phyloP scores from a whole-genome alignment of 2,888 invertebrate genomes.

The Apotomis turbidana region DNA sequence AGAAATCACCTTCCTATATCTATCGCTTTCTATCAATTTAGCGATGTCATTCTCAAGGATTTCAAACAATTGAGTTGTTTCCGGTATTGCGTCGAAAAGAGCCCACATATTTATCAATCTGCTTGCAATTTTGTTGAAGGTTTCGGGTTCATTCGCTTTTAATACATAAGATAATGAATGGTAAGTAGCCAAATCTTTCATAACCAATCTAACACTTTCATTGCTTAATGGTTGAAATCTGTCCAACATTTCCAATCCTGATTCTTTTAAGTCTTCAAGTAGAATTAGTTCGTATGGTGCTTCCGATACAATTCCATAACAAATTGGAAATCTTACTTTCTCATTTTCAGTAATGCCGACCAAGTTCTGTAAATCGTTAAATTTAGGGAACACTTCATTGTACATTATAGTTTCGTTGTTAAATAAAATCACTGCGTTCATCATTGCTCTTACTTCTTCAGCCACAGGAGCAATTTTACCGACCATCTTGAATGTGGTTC shows the following conservation, averaged over 20 bases:
- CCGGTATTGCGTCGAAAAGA: neutral
- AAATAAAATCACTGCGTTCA: constrained; percentile 48
- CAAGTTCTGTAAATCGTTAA: constrained; percentile 53
- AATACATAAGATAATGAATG: constrained; percentile 62
- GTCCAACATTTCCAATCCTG: constrained; percentile 55
- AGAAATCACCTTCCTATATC: constrained; percentile 48
- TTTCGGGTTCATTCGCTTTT: constrained; percentile 54
- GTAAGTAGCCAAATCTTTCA: constrained; percentile 57
- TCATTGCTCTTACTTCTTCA: constrained; percentile 46
- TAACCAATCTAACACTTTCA: constrained; percentile 51
- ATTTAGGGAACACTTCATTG: constrained; percentile 54
- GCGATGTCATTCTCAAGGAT: constrained; percentile 44
- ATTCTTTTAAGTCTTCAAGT: constrained; percentile 58
- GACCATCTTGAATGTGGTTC: constrained; percentile 54
- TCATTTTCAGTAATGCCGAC: constrained; percentile 54
- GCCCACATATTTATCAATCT: constrained; percentile 48
- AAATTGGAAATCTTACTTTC: constrained; percentile 52
- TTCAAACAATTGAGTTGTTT: constrained; percentile 23
- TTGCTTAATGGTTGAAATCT: constrained; percentile 53
- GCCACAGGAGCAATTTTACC: constrained; percentile 59
- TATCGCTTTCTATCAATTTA: constrained; percentile 46
- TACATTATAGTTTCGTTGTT: constrained; percentile 59
- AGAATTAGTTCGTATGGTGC: constrained; percentile 56
- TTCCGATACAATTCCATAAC: constrained; percentile 54
- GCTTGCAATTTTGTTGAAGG: constrained; percentile 45